Percentiles rank a stretch among this genome's conserved stretches.
Conservation (phyloP, 1,140 invertebrate genomes). For the Aphelenchoides besseyi region DNA sequence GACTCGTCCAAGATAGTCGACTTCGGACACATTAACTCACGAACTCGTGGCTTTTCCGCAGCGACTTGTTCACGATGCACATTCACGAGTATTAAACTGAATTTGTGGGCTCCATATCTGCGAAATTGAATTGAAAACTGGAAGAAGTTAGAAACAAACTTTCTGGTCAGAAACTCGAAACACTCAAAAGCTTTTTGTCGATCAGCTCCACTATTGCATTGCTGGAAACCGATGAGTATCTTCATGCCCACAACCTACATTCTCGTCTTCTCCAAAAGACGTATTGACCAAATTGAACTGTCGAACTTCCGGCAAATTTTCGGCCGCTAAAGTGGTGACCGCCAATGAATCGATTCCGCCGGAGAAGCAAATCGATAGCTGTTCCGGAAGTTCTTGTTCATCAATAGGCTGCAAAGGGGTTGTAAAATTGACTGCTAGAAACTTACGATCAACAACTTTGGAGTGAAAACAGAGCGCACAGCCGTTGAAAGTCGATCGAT, state of each 20-base stretch:
- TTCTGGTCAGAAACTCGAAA: not conserved
- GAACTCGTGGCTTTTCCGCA: slow-evolving; percentile 43
- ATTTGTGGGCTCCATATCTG: slow-evolving; percentile 4
- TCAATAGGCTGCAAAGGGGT: not conserved
- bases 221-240: too few relatives aligned
- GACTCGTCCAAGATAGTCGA: slow-evolving; percentile 89
- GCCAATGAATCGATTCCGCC: slow-evolving; percentile 13
- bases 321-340: slow-evolving; percentile 4
- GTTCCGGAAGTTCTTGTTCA: slow-evolving; percentile 5
- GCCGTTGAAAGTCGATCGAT: not conserved
- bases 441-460: not conserved
- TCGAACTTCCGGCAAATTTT: not conserved
- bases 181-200: slow-evolving; percentile 6
- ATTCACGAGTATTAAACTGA: slow-evolving; percentile 16
- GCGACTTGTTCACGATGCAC: not conserved
- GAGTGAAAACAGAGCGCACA: not conserved
- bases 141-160: not conserved
- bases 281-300: slow-evolving; percentile 23
- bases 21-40: slow-evolving; percentile 52
- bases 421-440: too few relatives aligned
- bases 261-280: slow-evolving; percentile 12
- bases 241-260: not conserved
- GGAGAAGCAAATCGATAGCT: slow-evolving; percentile 15
- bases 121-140: not conserved
- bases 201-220: not conserved